Percentiles rank a stretch among this genome's conserved stretches.
phyloP scores from a whole-genome alignment of 2,888 invertebrate species.

The Zygogramma bicolorata region DNA sequence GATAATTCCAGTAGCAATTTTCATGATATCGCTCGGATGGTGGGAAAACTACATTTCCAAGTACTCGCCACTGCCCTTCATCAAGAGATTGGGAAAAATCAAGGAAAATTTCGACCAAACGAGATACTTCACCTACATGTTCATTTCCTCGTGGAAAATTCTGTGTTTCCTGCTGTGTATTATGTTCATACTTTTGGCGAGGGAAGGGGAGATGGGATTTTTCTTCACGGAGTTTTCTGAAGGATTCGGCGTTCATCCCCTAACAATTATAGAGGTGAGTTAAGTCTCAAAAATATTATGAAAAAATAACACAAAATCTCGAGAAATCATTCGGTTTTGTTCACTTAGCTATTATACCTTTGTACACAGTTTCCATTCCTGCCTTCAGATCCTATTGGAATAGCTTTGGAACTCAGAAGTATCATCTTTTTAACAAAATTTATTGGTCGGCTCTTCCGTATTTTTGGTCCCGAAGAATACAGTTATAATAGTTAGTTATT shows the following conservation, averaged over 20 bases:
- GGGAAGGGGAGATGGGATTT: constrained; percentile 81
- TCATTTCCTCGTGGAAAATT: constrained; percentile 94
- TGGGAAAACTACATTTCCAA: constrained; percentile 98
- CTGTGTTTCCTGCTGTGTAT: constrained; percentile 81
- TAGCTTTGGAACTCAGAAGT: too few relatives aligned
- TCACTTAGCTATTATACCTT: too few relatives aligned
- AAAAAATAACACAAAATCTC: too few relatives aligned
- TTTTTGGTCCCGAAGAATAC: too few relatives aligned
- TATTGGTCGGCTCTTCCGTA: too few relatives aligned
- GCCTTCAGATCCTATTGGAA: too few relatives aligned
- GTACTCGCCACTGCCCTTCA: constrained; percentile 83
- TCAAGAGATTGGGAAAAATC: constrained; percentile 80
- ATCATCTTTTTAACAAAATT: too few relatives aligned
- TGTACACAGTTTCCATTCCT: too few relatives aligned
- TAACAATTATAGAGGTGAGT: constrained; percentile 79
- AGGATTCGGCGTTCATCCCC: constrained; percentile 83
- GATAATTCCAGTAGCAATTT: constrained; percentile 87
- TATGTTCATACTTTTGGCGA: constrained; percentile 78
- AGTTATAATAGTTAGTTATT: too few relatives aligned
- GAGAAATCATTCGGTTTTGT: too few relatives aligned
- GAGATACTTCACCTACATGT: constrained; percentile 90
- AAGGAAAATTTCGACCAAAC: constrained; percentile 84
- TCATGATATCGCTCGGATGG: constrained; percentile 91
- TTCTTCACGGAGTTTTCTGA: constrained; percentile 81
- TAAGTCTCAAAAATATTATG: too few relatives aligned